These are phyloP conservation scores for Epiblema foenella DNA, from an alignment of 2,888 invertebrate species.

Conservation along the genomic window DNA sequence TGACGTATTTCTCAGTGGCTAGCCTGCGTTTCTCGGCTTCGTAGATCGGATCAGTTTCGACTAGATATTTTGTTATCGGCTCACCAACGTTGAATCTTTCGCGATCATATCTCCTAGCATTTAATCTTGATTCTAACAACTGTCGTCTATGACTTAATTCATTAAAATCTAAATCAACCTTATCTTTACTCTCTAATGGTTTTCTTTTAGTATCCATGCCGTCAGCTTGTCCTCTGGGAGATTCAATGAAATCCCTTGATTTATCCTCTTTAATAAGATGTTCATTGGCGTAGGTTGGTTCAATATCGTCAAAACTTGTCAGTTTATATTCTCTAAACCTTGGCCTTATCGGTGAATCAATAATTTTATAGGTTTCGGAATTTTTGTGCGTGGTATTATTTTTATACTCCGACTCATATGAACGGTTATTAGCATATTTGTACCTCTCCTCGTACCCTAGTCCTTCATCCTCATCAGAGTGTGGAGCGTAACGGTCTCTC, in stretches of 20 bases:
- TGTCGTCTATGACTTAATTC: conserved; percentile 90
- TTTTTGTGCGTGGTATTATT: conserved; percentile 75
- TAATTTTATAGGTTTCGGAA: conserved; percentile 74
- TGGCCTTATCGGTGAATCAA: conserved; percentile 87
- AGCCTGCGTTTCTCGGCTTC: conserved; percentile 78
- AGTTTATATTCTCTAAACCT: conserved; percentile 85
- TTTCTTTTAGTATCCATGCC: conserved; percentile 87
- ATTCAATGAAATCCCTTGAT: conserved; percentile 68
- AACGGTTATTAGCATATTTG: conserved; percentile 66
- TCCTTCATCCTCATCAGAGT: conserved; percentile 92
- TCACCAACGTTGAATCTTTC: conserved; percentile 69
- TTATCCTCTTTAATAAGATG: conserved; percentile 65
- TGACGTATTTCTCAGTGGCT: conserved; percentile 83
- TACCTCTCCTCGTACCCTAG: conserved; percentile 88
- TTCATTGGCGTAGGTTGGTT: conserved; percentile 80
- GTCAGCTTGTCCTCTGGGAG: conserved; percentile 86
- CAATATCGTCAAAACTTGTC: conserved; percentile 79
- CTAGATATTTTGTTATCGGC: conserved; percentile 73
- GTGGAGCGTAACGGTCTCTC: conserved; percentile 80
- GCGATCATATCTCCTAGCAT: conserved; percentile 83
- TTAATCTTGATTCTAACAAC: conserved; percentile 90
- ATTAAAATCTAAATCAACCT: conserved; percentile 77
- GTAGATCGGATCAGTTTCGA: conserved; percentile 80
- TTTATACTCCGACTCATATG: conserved; percentile 79
- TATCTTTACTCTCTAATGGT: conserved; percentile 72